Evolutionary conservation across 2,797 vertebrate species (phyloP).

Genomic region (Serranus cabrilla): DNA sequence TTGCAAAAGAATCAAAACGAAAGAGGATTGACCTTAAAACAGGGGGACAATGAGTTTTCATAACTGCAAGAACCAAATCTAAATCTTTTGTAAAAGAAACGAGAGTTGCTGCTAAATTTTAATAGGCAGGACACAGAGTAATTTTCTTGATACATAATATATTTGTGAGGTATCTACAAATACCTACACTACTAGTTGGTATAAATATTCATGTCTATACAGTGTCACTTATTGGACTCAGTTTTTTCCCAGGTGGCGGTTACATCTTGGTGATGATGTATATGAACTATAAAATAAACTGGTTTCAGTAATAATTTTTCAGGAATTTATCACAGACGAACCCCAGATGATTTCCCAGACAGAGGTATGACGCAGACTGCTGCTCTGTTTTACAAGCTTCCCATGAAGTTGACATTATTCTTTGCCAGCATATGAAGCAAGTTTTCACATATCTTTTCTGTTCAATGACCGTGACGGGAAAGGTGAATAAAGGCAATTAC

Average conservation of each 20-base stretch:
- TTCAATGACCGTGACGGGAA: conserved; percentile 13
- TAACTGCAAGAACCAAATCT: not conserved
- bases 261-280: conserved; percentile 7
- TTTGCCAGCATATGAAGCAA: not conserved
- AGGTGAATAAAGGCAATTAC: not conserved
- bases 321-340: conserved; percentile 19
- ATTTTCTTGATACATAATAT: not conserved
- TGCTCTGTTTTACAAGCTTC: conserved; percentile 21
- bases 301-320: conserved; percentile 11
- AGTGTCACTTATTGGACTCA: not conserved
- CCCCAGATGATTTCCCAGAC: conserved; percentile 31
- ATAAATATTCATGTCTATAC: not conserved
- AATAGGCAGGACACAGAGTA: no score
- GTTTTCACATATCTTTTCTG: not conserved
- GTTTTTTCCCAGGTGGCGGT: conserved; percentile 1
- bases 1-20: not conserved
- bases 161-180: not conserved
- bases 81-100: no score
- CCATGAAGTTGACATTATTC: not conserved
- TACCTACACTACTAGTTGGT: not conserved
- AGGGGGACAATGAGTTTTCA: not conserved
- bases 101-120: not conserved
- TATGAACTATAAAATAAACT: conserved; percentile 31
- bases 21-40: not conserved
- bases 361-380: conserved; percentile 17